Conservation (phyloP, 2,113 vertebrate genomes). For the Benitochromis conjunctus region DNA sequence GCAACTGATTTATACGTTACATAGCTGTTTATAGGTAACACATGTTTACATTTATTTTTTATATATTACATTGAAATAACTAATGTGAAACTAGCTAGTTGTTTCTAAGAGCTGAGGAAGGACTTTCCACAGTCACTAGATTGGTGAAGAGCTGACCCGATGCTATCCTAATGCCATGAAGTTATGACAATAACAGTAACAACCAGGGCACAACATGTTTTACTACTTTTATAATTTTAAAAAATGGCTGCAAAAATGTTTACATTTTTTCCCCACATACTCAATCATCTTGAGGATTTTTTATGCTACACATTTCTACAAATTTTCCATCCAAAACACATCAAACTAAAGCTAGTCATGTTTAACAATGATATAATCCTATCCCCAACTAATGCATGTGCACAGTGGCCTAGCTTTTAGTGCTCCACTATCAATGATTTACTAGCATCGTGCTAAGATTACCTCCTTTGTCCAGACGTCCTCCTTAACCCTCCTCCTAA, state of each 20-base stretch:
- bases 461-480: slow-evolving; percentile 14
- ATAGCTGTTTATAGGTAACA: neutral
- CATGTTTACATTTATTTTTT: neutral
- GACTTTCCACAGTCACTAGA: neutral
- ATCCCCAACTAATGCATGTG: slow-evolving; percentile 10
- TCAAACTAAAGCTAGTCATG: neutral
- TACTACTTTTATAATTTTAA: neutral
- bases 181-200: neutral
- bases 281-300: neutral
- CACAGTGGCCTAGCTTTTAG: slow-evolving; percentile 29
- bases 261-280: neutral
- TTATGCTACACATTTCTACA: neutral
- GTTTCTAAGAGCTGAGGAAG: neutral
- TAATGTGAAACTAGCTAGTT: neutral
- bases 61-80: too few species aligned
- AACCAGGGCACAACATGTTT: neutral
- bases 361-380: neutral
- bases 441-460: slow-evolving; percentile 57
- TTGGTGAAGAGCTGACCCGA: neutral
- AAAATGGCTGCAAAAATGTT: neutral
- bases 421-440: slow-evolving; percentile 62
- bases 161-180: neutral
- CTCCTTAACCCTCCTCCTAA: neutral
- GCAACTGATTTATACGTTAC: neutral
- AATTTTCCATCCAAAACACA: neutral